These are phyloP conservation scores for Drosophila bocqueti DNA, from an alignment of 1,140 invertebrate species.

Conservation along the genomic window DNA sequence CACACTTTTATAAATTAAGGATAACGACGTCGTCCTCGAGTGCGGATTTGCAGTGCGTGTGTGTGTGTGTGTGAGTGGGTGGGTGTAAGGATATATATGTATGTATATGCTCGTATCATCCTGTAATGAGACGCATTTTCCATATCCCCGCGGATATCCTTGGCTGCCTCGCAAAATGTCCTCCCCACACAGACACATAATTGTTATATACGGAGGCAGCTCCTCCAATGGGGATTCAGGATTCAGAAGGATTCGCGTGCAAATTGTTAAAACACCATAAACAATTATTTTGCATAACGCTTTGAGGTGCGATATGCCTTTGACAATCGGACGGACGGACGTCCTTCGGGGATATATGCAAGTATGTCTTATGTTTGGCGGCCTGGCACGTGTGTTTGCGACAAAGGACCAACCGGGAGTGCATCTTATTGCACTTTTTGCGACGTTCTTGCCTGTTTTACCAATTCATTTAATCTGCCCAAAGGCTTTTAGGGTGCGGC, in stretches of 20 bases:
- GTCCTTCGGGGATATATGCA: constrained; percentile 16
- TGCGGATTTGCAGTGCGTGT: constrained; percentile 16
- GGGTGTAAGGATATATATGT: background rate
- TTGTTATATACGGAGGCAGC: constrained; percentile 65
- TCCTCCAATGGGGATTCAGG: constrained; percentile 22
- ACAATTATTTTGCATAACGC: constrained; percentile 80
- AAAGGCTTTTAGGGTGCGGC: constrained; percentile 6
- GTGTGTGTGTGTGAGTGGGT: constrained; percentile 4
- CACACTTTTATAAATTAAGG: constrained; percentile 82
- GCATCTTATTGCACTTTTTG: constrained; percentile 67
- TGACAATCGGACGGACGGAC: constrained; percentile 19
- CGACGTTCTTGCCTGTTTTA: constrained; percentile 28
- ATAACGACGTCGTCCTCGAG: constrained; percentile 61
- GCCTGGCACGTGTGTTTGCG: background rate
- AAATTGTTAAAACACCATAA: constrained; percentile 83
- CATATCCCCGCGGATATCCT: constrained; percentile 39
- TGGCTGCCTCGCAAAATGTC: constrained; percentile 65
- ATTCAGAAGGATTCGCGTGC: constrained; percentile 20
- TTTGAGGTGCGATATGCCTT: constrained; percentile 68
- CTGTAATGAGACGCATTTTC: constrained; percentile 68
- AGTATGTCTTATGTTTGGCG: background rate
- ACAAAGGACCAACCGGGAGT: constrained; percentile 3
- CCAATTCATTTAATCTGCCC: constrained; percentile 58
- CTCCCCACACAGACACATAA: constrained; percentile 40
- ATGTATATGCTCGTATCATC: constrained; percentile 42